Evolutionary conservation across 37 sponge, comb jelly and placozoan species (phyloP).

Genomic region (Hormiphora californensis): DNA sequence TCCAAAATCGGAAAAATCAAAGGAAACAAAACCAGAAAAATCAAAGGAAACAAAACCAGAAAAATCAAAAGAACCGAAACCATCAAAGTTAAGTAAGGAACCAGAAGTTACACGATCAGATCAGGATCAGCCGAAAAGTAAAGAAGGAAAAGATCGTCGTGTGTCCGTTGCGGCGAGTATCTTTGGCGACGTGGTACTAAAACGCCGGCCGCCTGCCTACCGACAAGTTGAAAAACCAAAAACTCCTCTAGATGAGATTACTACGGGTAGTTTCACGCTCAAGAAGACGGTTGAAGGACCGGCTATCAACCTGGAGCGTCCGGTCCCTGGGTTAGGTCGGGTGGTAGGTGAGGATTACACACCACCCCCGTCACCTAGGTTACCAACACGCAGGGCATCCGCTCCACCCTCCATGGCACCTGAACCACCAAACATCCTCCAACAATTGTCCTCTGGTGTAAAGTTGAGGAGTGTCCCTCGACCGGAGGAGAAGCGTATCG

Average conservation of each 20-base stretch:
- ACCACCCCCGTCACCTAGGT: not conserved
- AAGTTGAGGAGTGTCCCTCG: not conserved
- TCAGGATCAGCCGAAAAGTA: not conserved
- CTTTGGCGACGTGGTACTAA: not conserved
- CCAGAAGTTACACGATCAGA: too few species aligned
- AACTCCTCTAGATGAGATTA: not conserved
- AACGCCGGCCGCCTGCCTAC: not conserved
- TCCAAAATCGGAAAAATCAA: not conserved
- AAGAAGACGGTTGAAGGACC: not conserved
- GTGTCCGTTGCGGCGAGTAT: conserved; percentile 14
- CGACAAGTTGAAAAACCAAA: not conserved
- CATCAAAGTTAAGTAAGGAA: too few species aligned
- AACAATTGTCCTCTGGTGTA: not conserved
- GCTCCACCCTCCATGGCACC: not conserved
- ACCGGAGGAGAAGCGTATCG: not conserved
- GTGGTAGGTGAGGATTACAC: not conserved
- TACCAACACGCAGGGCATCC: not conserved
- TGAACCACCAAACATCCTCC: not conserved
- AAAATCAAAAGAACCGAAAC: too few species aligned
- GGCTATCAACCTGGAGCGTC: not conserved
- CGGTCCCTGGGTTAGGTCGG: conserved; percentile 25
- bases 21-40: not conserved
- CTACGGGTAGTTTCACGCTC: not conserved
- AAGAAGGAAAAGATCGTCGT: not conserved
- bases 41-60: too few species aligned